A percentile compares a stretch with the other conserved stretches of the same genome.
These are phyloP conservation scores for Morus bassanus DNA, from an alignment of 2,797 vertebrate species.

Conservation along the genomic window DNA sequence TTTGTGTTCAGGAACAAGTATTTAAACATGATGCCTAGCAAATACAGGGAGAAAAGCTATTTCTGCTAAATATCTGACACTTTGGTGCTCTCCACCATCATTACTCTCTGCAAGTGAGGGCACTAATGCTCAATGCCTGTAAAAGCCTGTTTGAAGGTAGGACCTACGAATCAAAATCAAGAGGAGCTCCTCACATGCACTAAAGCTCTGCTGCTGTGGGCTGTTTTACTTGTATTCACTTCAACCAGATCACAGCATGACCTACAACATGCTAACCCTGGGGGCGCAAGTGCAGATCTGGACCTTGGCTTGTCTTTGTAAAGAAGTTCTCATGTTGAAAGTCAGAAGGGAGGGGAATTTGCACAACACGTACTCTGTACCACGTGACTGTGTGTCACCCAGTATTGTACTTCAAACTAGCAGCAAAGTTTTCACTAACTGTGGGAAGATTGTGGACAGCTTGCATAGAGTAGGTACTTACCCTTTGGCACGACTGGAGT, in stretches of 20 bases:
- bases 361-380: accelerated
- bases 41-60: neutral
- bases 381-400: neutral
- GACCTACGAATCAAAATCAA: neutral
- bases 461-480: neutral
- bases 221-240: neutral
- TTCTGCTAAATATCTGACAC: neutral
- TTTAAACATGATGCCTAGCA: neutral
- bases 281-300: neutral
- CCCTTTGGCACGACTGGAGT: neutral
- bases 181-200: neutral
- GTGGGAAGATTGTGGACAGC: neutral
- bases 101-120: neutral
- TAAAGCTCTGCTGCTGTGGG: neutral
- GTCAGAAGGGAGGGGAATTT: neutral
- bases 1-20: neutral
- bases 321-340: neutral
- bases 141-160: neutral
- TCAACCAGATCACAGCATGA: neutral
- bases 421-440: neutral
- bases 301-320: neutral
- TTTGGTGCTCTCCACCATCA: neutral
- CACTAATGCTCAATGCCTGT: neutral
- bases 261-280: neutral
- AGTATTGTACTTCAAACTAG: neutral